Conservation (phyloP, 2,888 invertebrate genomes). For the Pammene fasciana region DNA sequence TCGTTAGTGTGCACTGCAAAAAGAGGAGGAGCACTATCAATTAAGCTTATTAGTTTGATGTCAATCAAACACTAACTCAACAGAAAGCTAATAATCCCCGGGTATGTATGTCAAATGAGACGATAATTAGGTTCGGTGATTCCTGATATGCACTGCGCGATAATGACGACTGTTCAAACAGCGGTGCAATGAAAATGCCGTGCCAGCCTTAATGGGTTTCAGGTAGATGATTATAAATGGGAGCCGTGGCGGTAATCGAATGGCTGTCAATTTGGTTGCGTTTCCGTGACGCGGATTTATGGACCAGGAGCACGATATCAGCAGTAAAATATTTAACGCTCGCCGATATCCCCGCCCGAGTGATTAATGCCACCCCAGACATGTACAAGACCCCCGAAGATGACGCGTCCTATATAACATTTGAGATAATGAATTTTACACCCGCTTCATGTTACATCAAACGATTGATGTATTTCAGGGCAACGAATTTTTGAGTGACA, state of each 20-base stretch:
- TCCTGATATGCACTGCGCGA: background rate
- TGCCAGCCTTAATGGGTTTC: constrained; percentile 30
- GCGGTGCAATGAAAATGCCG: constrained; percentile 29
- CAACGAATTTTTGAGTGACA: constrained; percentile 1
- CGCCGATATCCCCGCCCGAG: constrained; percentile 52
- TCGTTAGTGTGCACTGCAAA: background rate
- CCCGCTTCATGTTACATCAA: constrained; percentile 23
- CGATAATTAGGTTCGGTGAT: constrained; percentile 7
- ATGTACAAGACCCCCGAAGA: constrained; percentile 40
- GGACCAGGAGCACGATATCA: constrained; percentile 54
- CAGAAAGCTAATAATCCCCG: background rate
- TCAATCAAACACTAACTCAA: background rate
- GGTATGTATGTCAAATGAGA: background rate
- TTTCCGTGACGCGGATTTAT: constrained; percentile 68
- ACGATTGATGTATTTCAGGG: constrained; percentile 26
- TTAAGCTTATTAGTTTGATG: background rate
- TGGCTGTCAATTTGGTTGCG: constrained; percentile 62
- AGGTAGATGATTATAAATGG: constrained; percentile 45
- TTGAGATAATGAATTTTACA: constrained; percentile 41
- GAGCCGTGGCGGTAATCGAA: constrained; percentile 58
- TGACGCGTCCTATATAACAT: constrained; percentile 38
- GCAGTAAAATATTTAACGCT: constrained; percentile 66
- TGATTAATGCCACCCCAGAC: constrained; percentile 52
- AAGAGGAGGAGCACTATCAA: background rate
- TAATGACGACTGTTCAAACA: constrained; percentile 24